phyloP scores from a whole-genome alignment of 2,888 invertebrate genomes.

The Pseudococcus longispinus region DNA sequence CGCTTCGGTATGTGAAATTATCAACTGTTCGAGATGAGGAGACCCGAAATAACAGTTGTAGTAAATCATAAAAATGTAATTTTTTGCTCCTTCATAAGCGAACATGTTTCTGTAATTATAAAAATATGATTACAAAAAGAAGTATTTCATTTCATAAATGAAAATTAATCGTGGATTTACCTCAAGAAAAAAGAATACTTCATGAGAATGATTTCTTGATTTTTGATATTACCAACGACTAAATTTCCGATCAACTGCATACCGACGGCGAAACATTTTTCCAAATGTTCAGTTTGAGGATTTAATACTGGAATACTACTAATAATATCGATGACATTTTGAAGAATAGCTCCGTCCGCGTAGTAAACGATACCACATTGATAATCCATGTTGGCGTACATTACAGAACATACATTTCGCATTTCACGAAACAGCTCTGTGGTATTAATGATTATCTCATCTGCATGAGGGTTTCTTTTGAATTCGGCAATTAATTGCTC shows the following conservation, averaged over 20 bases:
- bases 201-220: slow-evolving; percentile 54
- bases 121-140: background rate
- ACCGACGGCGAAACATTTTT: slow-evolving; percentile 52
- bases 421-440: slow-evolving; percentile 54
- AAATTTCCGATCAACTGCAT: slow-evolving; percentile 52
- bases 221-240: slow-evolving; percentile 49
- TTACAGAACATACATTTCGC: slow-evolving; percentile 46
- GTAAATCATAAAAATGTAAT: slow-evolving; percentile 53
- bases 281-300: slow-evolving; percentile 44
- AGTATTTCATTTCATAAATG: background rate
- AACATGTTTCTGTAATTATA: slow-evolving; percentile 49
- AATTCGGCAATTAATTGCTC: slow-evolving; percentile 39
- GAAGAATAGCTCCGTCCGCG: slow-evolving; percentile 50
- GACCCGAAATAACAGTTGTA: slow-evolving; percentile 53
- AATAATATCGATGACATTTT: slow-evolving; percentile 53
- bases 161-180: background rate
- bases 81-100: slow-evolving; percentile 49
- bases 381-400: slow-evolving; percentile 51
- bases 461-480: slow-evolving; percentile 39
- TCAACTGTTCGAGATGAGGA: slow-evolving; percentile 52
- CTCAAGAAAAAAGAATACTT: slow-evolving; percentile 47
- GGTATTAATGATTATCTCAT: slow-evolving; percentile 30
- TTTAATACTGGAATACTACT: slow-evolving; percentile 44
- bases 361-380: slow-evolving; percentile 50
- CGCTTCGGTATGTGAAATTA: slow-evolving; percentile 47